These are phyloP conservation scores for Calliopum simillimum DNA, from an alignment of 2,888 invertebrate genomes.

Conservation along the genomic window DNA sequence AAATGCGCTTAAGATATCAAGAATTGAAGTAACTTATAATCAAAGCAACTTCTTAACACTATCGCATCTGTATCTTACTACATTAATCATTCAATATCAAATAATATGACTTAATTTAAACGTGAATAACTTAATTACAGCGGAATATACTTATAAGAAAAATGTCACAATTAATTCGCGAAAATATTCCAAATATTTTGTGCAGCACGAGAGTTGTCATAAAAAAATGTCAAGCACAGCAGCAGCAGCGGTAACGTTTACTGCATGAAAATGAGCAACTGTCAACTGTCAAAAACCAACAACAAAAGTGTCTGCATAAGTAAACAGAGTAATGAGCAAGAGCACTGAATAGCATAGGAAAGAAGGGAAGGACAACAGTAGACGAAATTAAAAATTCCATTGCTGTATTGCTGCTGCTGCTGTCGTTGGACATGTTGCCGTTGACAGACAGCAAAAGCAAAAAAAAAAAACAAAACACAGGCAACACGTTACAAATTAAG, in stretches of 20 bases:
- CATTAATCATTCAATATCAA: too few relatives aligned
- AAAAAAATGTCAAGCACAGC: slow-evolving; percentile 8
- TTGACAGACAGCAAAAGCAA: background rate
- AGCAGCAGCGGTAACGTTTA: too few relatives aligned
- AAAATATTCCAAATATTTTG: slow-evolving; percentile 19
- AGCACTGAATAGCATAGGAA: background rate
- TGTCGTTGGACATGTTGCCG: too few relatives aligned
- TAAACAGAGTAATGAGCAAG: background rate
- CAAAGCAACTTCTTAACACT: too few relatives aligned
- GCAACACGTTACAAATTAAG: background rate
- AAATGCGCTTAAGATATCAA: too few relatives aligned
- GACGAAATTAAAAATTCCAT: slow-evolving; percentile 20
- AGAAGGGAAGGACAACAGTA: background rate
- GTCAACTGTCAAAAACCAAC: background rate
- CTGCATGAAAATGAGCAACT: background rate
- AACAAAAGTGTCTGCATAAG: background rate
- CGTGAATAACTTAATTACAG: slow-evolving; percentile 5
- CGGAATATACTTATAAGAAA: background rate
- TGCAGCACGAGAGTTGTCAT: background rate
- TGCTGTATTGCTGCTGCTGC: background rate
- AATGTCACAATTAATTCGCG: slow-evolving; percentile 13
- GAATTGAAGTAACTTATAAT: too few relatives aligned
- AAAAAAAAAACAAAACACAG: background rate
- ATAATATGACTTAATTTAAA: slow-evolving; percentile 12
- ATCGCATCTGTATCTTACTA: too few relatives aligned